Evolutionary conservation across 2,888 invertebrate species (phyloP).

Genomic region (Apantesis nais): DNA sequence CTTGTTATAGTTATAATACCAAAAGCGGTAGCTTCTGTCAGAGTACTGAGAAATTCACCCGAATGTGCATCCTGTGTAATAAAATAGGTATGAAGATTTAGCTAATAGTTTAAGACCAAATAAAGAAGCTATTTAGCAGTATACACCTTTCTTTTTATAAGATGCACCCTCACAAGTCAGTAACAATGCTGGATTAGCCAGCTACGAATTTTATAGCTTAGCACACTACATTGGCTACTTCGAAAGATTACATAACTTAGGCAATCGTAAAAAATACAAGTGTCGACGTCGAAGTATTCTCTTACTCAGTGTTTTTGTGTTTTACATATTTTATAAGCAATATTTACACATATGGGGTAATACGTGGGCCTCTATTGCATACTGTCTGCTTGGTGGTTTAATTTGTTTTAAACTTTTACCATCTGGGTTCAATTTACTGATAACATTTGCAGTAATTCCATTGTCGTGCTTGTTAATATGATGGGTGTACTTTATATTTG

Average conservation of each 20-base stretch:
- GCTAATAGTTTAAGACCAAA: slow-evolving; percentile 84
- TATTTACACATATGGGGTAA: slow-evolving; percentile 95
- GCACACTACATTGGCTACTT: slow-evolving; percentile 92
- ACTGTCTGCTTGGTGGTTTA: slow-evolving; percentile 90
- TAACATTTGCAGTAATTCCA: slow-evolving; percentile 91
- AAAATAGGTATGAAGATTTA: slow-evolving; percentile 65
- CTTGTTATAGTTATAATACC: slow-evolving; percentile 88
- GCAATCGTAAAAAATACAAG: slow-evolving; percentile 82
- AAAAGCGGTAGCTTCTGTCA: slow-evolving; percentile 89
- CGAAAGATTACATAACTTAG: slow-evolving; percentile 92
- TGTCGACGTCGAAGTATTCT: slow-evolving; percentile 90
- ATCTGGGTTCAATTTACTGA: slow-evolving; percentile 92
- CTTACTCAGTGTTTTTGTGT: slow-evolving; percentile 96
- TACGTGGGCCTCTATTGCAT: slow-evolving; percentile 87
- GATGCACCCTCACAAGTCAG: slow-evolving; percentile 89
- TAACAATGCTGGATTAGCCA: slow-evolving; percentile 91
- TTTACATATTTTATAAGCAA: slow-evolving; percentile 98
- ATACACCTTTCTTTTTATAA: slow-evolving; percentile 89
- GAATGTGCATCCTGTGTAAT: slow-evolving; percentile 83
- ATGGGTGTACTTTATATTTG: slow-evolving; percentile 97
- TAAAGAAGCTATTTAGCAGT: slow-evolving; percentile 86
- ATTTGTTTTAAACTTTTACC: slow-evolving; percentile 88
- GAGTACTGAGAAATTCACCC: slow-evolving; percentile 71
- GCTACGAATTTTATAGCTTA: slow-evolving; percentile 96
- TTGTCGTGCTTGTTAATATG: slow-evolving; percentile 93